Evolutionary conservation across 2,113 vertebrate genomes (phyloP), one percentile per base, ranked within the genome.

Genomic region (Benitochromis conjunctus): DNA sequence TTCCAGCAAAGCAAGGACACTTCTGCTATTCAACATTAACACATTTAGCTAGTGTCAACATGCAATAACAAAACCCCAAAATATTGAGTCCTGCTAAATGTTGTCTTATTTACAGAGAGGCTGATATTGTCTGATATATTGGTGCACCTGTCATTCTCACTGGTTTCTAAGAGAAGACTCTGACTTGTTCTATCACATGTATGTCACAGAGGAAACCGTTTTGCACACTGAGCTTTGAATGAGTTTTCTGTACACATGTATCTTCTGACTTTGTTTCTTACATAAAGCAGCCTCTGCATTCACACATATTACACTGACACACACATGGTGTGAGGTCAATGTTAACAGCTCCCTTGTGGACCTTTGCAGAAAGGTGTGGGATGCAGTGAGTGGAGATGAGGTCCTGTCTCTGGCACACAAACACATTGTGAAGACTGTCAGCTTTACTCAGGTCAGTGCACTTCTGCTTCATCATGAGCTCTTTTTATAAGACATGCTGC

Each of bases 341-440:
- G 46, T 74, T 64, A 48, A 74, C 38, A 16, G 12, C 26, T 21
- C 16, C 10, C 10, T 1, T 56, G 4, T 92, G 60, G 86, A n/a
- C 9, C 9, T 77, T 80, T 96, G 90, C 94, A 99, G 99, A 86
- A 99, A 99, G 96, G 98, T 99, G 87, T 99, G 99, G 99, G 99
- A 99, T 90, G 98, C 98, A 60, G 97, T 99, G 89, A 98, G 98
- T 29, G 99, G 98, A 21, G 98, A 99, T 81, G 99, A 99, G 91
- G 91, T 99, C 56, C 96, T 99, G 87, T 97, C 98, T 5, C 90
- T 99, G 96, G 98, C 98, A 71, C 99, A 99, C 94, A 99, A 99
- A 92, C 99, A 99, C 95, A 99, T 99, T 78, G 99, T 99, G 88
- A 99, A 99, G 95, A 96, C 96, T 5, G 98, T 99, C 90, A 97